A percentile compares a stretch with the other conserved stretches of the same genome.
These are phyloP conservation scores for Catonia carolina DNA, from an alignment of 2,888 invertebrate genomes.

Conservation along the genomic window DNA sequence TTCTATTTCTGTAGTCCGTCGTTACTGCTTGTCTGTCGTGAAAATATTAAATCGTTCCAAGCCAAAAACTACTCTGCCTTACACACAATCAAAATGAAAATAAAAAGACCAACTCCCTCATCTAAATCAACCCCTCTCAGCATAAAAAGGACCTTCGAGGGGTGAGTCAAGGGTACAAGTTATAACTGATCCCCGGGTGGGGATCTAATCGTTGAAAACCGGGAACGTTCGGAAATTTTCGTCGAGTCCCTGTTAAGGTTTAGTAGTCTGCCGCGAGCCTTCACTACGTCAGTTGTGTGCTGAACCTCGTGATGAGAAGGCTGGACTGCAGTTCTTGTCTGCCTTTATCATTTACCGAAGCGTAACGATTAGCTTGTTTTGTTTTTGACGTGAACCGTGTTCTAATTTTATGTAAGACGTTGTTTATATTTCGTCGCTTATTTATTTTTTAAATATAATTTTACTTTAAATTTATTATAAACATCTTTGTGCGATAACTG, in stretches of 20 bases:
- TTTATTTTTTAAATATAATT: too few species aligned
- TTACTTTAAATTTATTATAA: too few species aligned
- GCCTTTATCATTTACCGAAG: neutral
- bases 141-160: slow-evolving; percentile 23
- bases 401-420: too few species aligned
- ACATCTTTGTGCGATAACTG: too few species aligned
- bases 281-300: slow-evolving; percentile 16
- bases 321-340: neutral
- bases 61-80: slow-evolving; percentile 13
- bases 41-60: slow-evolving; percentile 14
- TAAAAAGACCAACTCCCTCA: slow-evolving; percentile 25
- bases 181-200: slow-evolving; percentile 18
- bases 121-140: slow-evolving; percentile 25
- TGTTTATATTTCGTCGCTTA: too few species aligned
- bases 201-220: slow-evolving; percentile 7
- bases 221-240: slow-evolving; percentile 7
- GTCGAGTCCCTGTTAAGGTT: slow-evolving; percentile 9
- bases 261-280: slow-evolving; percentile 16
- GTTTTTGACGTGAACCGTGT: too few species aligned
- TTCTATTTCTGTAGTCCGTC: too few species aligned
- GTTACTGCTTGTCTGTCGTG: neutral
- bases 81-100: slow-evolving; percentile 23
- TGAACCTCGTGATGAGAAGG: slow-evolving; percentile 7
- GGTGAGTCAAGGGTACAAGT: slow-evolving; percentile 22
- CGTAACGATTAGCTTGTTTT: too few species aligned